Conservation (phyloP, 2,113 vertebrate species). For the Chaetura pelagica region DNA sequence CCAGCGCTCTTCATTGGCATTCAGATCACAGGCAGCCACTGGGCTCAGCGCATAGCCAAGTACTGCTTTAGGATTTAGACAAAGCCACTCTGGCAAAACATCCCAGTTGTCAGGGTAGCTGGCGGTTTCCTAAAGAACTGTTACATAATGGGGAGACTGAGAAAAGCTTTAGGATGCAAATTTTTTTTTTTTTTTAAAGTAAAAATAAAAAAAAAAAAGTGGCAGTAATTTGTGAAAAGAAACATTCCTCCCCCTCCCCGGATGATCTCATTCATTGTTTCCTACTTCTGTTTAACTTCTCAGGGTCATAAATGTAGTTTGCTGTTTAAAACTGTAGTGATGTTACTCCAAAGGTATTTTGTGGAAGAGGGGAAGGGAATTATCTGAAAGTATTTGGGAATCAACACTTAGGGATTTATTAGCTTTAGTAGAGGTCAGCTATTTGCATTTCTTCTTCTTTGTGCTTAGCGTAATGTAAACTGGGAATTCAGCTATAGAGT, state of each 20-base stretch:
- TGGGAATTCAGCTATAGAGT: slow-evolving; percentile 55
- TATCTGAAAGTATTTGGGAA: slow-evolving; percentile 47
- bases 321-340: slow-evolving; percentile 60
- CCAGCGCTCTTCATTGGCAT: slow-evolving; percentile 79
- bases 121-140: slow-evolving; percentile 79
- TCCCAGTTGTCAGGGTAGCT: slow-evolving; percentile 82
- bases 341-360: slow-evolving; percentile 58
- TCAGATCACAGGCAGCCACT: slow-evolving; percentile 75
- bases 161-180: slow-evolving; percentile 81
- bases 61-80: slow-evolving; percentile 80
- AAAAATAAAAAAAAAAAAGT: slow-evolving; percentile 53
- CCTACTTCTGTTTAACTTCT: slow-evolving; percentile 78
- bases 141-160: slow-evolving; percentile 82
- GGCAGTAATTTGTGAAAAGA: slow-evolving; percentile 79
- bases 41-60: slow-evolving; percentile 69
- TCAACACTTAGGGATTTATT: slow-evolving; percentile 57
- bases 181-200: slow-evolving; percentile 53
- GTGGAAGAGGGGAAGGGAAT: slow-evolving; percentile 25
- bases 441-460: slow-evolving; percentile 47
- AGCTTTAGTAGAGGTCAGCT: slow-evolving; percentile 37
- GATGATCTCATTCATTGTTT: slow-evolving; percentile 77
- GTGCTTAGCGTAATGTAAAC: slow-evolving; percentile 38
- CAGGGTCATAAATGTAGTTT: slow-evolving; percentile 69
- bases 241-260: slow-evolving; percentile 8
- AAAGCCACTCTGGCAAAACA: slow-evolving; percentile 81